Evolutionary conservation across 2,113 vertebrate species (phyloP), one percentile per base, ranked within the genome.

Genomic region (Glaucomys volans): DNA sequence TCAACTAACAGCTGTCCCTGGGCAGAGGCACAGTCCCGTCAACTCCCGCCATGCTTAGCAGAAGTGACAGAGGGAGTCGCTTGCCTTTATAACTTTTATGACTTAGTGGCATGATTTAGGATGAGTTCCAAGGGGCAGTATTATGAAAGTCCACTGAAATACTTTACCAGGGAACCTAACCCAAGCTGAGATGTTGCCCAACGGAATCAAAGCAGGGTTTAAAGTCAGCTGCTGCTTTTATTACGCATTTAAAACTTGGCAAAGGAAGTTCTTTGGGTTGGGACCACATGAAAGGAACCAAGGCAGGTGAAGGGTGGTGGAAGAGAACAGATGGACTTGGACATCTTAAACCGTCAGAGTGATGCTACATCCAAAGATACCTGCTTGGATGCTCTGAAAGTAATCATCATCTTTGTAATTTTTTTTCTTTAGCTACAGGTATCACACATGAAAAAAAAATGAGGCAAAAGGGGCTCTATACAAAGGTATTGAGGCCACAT

Each of bases 201-300:
- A 88, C 95, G 92, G 94, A 97, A 97, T 97, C 97, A 98, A 98
- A 97, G 98, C 97, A 80, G 95, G 92, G 95, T 96, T 97, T 96
- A 95, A 97, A 97, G 97, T 95, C 98, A 98, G 98, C 96, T 95
- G 97, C 97, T 94, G 96, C 92, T 87, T 95, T 97, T 97, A 95
- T 90, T 47, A 52, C 76, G 90, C 96, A 96, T 96, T 93, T 93
- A 77, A 97, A 92, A 97, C 95, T 95, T 95, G 95, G 95, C 97
- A 97, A 90, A 96, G 96, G 90, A 94, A 92, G 95, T 88, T 90
- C 98, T 97, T 95, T 95, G 94, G 92, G 92, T 89, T 97, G 97
- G 93, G 97, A 96, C 54, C 95, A 96, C 95, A 97, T 97, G 94
- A 98, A 97, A 98, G 97, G 97, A 97, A 96, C 81, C 67, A 87